A percentile compares a stretch with the other conserved stretches of the same genome.
Conservation (phyloP, 2,888 invertebrate genomes). For the Euzophera pinguis region DNA sequence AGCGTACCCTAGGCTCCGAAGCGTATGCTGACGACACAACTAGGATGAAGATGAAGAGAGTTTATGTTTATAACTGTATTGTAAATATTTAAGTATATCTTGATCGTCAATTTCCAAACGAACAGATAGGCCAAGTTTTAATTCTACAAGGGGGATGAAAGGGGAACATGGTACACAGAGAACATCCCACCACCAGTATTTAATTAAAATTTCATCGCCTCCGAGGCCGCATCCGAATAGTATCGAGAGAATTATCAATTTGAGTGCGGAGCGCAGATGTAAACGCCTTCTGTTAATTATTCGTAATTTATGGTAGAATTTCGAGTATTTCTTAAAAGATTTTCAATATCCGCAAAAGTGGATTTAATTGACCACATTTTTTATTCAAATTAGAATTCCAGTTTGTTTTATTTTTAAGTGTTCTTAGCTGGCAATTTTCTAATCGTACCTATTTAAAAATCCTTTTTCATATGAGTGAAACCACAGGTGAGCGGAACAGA, state of each 20-base stretch:
- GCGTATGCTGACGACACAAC: too few relatives aligned
- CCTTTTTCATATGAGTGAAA: too few relatives aligned
- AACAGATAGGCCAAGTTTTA: not conserved
- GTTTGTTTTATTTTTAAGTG: too few relatives aligned
- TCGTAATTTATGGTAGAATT: conserved; percentile 28
- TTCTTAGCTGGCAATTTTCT: too few relatives aligned
- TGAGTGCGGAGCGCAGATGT: conserved; percentile 31
- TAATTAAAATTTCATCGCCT: conserved; percentile 32
- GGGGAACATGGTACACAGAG: not conserved
- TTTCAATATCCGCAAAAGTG: not conserved
- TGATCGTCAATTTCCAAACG: not conserved
- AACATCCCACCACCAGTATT: conserved; percentile 19
- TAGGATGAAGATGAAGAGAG: too few relatives aligned
- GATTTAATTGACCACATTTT: too few relatives aligned
- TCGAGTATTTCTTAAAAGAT: not conserved
- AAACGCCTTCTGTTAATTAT: conserved; percentile 36
- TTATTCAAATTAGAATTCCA: too few relatives aligned
- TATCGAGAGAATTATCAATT: conserved; percentile 30
- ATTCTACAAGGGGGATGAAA: conserved; percentile 1
- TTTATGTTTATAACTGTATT: too few relatives aligned
- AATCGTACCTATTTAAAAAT: too few relatives aligned
- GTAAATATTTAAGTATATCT: too few relatives aligned
- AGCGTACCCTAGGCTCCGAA: too few relatives aligned
- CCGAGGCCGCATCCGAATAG: conserved; percentile 13
- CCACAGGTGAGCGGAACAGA: too few relatives aligned